phyloP scores from a whole-genome alignment of 1,140 invertebrate species.

The Bombus difficillimus region DNA sequence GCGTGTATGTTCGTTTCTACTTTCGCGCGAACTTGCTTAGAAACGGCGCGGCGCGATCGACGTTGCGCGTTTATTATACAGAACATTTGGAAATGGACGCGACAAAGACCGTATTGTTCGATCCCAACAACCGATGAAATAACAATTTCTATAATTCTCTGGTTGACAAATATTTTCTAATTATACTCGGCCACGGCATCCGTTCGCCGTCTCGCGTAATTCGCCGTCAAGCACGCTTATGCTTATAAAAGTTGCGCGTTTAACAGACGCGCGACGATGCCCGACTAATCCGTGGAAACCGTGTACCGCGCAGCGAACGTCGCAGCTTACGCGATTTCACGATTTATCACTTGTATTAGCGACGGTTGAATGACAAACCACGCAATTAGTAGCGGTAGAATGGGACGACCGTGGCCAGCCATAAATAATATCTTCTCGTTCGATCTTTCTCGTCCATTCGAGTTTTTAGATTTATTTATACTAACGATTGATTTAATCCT shows the following conservation, averaged over 20 bases:
- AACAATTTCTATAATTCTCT: neutral
- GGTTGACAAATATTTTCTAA: neutral
- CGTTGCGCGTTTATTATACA: neutral
- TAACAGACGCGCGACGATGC: no score
- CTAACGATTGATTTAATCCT: neutral
- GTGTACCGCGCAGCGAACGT: neutral
- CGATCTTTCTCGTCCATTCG: neutral
- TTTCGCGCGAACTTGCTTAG: neutral
- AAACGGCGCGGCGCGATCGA: neutral
- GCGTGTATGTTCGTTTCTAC: no score
- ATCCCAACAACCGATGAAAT: neutral
- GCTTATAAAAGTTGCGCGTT: neutral
- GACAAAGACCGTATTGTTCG: neutral
- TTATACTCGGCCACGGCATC: neutral
- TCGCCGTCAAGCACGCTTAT: neutral
- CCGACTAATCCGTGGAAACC: neutral
- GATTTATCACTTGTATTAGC: neutral
- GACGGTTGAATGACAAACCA: neutral
- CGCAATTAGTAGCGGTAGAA: neutral
- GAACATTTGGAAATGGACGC: constrained; percentile 2
- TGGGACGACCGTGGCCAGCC: no score
- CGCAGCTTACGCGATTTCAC: neutral
- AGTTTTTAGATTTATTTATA: neutral
- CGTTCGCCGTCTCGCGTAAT: neutral
- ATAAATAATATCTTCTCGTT: neutral